Conservation (phyloP, 2,797 vertebrate species). For the Neomorphus geoffroyi region DNA sequence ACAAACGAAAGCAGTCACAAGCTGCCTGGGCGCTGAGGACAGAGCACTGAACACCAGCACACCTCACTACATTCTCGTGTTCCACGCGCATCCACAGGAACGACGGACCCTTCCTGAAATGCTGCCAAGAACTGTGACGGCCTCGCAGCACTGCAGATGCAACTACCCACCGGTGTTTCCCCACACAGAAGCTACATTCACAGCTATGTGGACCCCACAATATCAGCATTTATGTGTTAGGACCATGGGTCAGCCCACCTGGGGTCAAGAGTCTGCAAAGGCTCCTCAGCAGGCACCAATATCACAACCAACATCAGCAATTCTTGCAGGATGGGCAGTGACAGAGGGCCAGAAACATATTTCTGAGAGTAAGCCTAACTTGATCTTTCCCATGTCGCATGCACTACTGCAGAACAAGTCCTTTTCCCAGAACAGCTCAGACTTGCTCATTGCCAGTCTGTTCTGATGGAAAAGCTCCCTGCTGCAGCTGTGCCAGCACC, state of each 20-base stretch:
- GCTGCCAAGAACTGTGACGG: conserved; percentile 39
- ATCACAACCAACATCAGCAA: not conserved
- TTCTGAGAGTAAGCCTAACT: not conserved
- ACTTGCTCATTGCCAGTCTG: not conserved
- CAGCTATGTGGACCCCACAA: not conserved
- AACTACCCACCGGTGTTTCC: not conserved
- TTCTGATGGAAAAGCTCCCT: not conserved
- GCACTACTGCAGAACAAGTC: not conserved
- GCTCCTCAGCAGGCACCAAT: not conserved
- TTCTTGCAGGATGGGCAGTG: not conserved
- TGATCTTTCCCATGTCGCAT: not conserved
- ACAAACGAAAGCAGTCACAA: not conserved
- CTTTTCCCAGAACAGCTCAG: not conserved
- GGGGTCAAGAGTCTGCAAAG: not conserved
- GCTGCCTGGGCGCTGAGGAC: rapidly evolving
- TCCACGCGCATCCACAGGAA: not conserved
- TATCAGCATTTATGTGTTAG: not conserved
- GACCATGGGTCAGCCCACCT: not conserved
- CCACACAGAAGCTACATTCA: not conserved
- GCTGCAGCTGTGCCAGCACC: not conserved
- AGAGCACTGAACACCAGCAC: not conserved
- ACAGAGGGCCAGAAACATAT: not conserved
- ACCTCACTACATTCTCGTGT: rapidly evolving
- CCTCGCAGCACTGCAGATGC: not conserved
- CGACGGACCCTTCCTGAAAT: not conserved